These are phyloP conservation scores for human DNA, from an alignment of 2,113 vertebrate genomes.

Conservation along the genomic window GRCh38 chr3:53891501-53892000, in stretches of 20 bases:
- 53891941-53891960: neutral
- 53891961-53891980: rapidly evolving
- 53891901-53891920: neutral
- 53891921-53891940: constrained; percentile 58
- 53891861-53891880: neutral
- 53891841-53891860: neutral
- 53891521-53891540: neutral
- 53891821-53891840: rapidly evolving
- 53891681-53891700: neutral
- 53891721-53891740: neutral
- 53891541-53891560: neutral
- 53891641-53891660: rapidly evolving
- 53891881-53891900: rapidly evolving
- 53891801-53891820: neutral
- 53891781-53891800: constrained; percentile 87
- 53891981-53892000: neutral
- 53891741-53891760: rapidly evolving
- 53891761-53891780: constrained; percentile 93
- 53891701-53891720: too few relatives aligned
- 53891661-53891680: neutral
- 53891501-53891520: neutral
- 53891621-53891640: neutral
- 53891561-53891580: neutral
- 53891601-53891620: neutral
- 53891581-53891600: neutral